Conservation (phyloP, 1,140 invertebrate genomes). For the Procambarus virginalis region DNA sequence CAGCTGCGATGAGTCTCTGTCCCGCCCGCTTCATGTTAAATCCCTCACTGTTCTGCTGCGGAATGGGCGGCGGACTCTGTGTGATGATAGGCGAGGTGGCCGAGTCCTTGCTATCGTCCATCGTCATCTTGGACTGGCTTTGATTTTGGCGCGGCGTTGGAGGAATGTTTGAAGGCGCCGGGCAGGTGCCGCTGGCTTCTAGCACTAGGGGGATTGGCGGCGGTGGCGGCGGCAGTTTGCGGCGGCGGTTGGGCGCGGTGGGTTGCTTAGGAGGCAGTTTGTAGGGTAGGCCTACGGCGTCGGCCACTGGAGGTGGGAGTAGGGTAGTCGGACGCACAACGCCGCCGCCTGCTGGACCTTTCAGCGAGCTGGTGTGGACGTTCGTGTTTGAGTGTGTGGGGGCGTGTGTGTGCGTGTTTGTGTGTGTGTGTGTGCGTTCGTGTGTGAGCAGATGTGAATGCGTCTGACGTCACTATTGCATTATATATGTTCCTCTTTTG, state of each 20-base stretch:
- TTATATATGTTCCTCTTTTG: too few relatives aligned
- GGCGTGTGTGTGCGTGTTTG: neutral
- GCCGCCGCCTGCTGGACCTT: neutral
- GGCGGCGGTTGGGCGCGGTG: too few relatives aligned
- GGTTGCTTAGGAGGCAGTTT: neutral
- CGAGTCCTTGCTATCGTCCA: slow-evolving; percentile 70
- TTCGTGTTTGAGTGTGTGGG: neutral
- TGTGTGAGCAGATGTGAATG: neutral
- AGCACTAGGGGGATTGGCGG: neutral
- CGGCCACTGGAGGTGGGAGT: too few relatives aligned
- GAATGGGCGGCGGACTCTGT: slow-evolving; percentile 61
- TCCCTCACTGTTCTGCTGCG: slow-evolving; percentile 48
- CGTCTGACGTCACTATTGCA: neutral
- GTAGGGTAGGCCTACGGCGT: too few relatives aligned
- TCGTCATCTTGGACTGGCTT: slow-evolving; percentile 62
- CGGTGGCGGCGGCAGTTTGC: too few relatives aligned
- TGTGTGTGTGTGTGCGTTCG: slow-evolving; percentile 8
- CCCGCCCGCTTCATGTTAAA: slow-evolving; percentile 64
- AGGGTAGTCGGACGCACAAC: neutral
- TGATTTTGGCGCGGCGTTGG: slow-evolving; percentile 54
- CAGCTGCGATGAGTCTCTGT: slow-evolving; percentile 56
- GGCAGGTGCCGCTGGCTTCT: neutral
- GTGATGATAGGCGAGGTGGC: slow-evolving; percentile 69
- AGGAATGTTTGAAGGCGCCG: slow-evolving; percentile 33
- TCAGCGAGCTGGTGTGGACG: neutral